These are phyloP conservation scores for Bombyx huttoni DNA, from an alignment of 2,888 invertebrate genomes.

Conservation along the genomic window DNA sequence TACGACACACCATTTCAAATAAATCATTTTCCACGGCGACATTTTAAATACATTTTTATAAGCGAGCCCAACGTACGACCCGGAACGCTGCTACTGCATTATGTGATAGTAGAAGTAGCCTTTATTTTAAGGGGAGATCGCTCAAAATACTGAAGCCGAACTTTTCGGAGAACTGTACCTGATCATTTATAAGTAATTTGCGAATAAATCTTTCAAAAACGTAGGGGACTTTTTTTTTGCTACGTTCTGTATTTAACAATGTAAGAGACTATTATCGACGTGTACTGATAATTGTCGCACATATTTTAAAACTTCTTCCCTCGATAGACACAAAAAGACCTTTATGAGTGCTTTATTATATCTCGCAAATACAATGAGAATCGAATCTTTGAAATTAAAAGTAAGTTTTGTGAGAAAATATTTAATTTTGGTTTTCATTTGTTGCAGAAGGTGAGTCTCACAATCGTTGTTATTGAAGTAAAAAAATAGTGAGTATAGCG, in stretches of 20 bases:
- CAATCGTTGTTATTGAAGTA: slow-evolving; percentile 8
- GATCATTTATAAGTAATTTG: slow-evolving; percentile 69
- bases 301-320: slow-evolving; percentile 61
- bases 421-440: slow-evolving; percentile 37
- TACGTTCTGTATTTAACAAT: slow-evolving; percentile 42
- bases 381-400: slow-evolving; percentile 18
- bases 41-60: slow-evolving; percentile 73
- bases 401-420: slow-evolving; percentile 29
- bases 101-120: slow-evolving; percentile 9
- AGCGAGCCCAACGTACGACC: slow-evolving; percentile 44
- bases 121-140: slow-evolving; percentile 7
- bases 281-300: slow-evolving; percentile 73
- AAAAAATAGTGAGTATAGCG: slow-evolving; percentile 10
- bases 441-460: slow-evolving; percentile 66
- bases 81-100: slow-evolving; percentile 12
- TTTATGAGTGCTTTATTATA: slow-evolving; percentile 29
- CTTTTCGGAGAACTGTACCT: slow-evolving; percentile 4
- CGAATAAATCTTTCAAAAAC: slow-evolving; percentile 62
- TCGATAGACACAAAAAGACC: slow-evolving; percentile 25
- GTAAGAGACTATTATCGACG: slow-evolving; percentile 67
- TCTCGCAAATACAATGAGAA: slow-evolving; percentile 21
- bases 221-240: slow-evolving; percentile 58
- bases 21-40: slow-evolving; percentile 63
- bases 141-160: slow-evolving; percentile 3
- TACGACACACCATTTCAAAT: slow-evolving; percentile 56